Conservation (phyloP, 2,888 invertebrate genomes). For the Cylloceria caligata region DNA sequence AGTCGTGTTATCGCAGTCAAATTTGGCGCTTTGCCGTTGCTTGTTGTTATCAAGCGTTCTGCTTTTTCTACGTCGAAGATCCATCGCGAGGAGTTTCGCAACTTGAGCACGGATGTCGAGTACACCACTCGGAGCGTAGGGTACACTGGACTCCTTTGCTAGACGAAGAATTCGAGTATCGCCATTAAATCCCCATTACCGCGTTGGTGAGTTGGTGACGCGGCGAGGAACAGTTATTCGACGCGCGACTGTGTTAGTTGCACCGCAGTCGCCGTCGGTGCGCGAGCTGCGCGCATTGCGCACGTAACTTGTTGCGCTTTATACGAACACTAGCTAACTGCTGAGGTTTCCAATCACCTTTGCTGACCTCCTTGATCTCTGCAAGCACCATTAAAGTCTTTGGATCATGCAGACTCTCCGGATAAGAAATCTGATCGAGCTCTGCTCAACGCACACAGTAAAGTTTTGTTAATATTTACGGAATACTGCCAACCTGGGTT, state of each 20-base stretch:
- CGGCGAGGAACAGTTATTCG: conserved; percentile 63
- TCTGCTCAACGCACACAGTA: too few species aligned
- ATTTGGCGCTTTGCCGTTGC: conserved; percentile 74
- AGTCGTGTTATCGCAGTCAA: conserved; percentile 65
- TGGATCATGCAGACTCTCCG: too few species aligned
- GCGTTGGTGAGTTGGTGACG: conserved; percentile 63
- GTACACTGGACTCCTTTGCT: too few species aligned
- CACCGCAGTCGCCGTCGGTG: not conserved
- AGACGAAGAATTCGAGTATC: conserved; percentile 18
- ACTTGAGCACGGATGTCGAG: not conserved
- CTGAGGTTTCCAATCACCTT: not conserved
- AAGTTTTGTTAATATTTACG: too few species aligned
- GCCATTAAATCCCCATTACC: conserved; percentile 30
- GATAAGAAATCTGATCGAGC: too few species aligned
- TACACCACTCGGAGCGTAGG: too few species aligned
- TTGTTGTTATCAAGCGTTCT: conserved; percentile 71
- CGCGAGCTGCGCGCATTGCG: not conserved
- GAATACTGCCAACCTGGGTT: too few species aligned
- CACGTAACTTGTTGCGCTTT: not conserved
- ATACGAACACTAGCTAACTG: not conserved
- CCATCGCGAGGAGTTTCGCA: conserved; percentile 71
- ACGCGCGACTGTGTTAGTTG: conserved; percentile 18
- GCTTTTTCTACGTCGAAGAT: conserved; percentile 78
- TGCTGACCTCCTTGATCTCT: not conserved
- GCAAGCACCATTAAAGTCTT: not conserved